Percentiles rank a stretch among this genome's conserved stretches.
Conservation (phyloP, 1,140 invertebrate species). For the Drosophila rufa region DNA sequence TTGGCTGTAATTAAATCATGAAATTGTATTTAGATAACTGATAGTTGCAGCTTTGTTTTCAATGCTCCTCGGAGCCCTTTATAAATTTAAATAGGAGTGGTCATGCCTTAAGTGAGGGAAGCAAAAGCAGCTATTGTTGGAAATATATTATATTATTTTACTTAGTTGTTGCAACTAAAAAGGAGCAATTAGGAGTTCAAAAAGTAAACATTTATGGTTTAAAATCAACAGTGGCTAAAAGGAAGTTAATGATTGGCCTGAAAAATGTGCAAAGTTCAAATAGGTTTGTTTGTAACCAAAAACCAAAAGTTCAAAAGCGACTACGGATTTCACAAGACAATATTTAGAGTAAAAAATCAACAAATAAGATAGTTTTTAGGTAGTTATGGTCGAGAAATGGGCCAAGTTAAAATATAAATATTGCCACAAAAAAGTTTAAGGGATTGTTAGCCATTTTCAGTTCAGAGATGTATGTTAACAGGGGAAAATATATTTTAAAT, state of each 20-base stretch:
- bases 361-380: background rate
- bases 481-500: background rate
- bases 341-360: background rate
- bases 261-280: background rate
- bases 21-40: conserved; percentile 30
- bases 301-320: background rate
- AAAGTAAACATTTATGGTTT: background rate
- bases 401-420: background rate
- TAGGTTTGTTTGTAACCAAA: background rate
- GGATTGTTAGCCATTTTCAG: too few species aligned
- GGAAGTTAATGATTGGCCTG: background rate
- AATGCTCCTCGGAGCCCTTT: background rate
- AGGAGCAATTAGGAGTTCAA: background rate
- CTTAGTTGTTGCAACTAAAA: background rate
- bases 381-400: background rate
- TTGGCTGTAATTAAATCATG: conserved; percentile 32
- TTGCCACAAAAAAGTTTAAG: background rate
- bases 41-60: conserved; percentile 26
- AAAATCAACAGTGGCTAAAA: background rate
- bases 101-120: background rate
- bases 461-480: background rate
- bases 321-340: background rate
- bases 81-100: conserved; percentile 5
- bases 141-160: background rate
- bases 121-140: background rate